phyloP scores from a whole-genome alignment of 2,797 vertebrate species.

The Neosilurus mollespiculum region DNA sequence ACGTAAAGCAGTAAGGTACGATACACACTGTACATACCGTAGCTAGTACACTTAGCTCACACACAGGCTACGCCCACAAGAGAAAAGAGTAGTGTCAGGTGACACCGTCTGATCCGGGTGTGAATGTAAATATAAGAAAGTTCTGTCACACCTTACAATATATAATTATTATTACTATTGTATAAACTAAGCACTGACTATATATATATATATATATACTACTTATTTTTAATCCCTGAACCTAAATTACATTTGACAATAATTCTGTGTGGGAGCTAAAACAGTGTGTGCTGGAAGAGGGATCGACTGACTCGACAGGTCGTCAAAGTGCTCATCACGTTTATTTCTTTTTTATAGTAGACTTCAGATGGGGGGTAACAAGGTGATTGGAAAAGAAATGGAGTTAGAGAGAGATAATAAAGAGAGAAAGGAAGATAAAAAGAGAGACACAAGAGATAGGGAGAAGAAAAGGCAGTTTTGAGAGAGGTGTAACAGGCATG shows the following conservation, averaged over 20 bases:
- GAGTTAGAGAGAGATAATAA: background rate
- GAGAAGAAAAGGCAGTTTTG: background rate
- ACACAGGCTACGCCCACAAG: background rate
- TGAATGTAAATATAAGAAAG: background rate
- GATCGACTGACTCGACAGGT: background rate
- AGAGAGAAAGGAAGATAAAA: background rate
- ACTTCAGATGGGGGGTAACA: background rate
- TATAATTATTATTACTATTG: slow-evolving; percentile 5
- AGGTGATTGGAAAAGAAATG: background rate
- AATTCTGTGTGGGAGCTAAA: background rate
- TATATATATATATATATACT: background rate
- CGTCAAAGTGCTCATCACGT: background rate
- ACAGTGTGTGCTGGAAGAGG: background rate
- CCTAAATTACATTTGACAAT: slow-evolving; percentile 27
- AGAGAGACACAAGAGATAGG: background rate
- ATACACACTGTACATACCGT: too few relatives aligned
- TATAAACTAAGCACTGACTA: slow-evolving; percentile 8
- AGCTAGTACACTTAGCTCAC: background rate
- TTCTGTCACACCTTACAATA: background rate
- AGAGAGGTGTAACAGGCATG: background rate
- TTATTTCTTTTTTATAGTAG: background rate
- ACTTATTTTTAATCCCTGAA: background rate
- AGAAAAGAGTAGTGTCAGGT: background rate
- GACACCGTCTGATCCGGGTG: background rate
- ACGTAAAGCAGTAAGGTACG: background rate